phyloP scores from a whole-genome alignment of 2,888 invertebrate genomes.

The Troides aeacus region DNA sequence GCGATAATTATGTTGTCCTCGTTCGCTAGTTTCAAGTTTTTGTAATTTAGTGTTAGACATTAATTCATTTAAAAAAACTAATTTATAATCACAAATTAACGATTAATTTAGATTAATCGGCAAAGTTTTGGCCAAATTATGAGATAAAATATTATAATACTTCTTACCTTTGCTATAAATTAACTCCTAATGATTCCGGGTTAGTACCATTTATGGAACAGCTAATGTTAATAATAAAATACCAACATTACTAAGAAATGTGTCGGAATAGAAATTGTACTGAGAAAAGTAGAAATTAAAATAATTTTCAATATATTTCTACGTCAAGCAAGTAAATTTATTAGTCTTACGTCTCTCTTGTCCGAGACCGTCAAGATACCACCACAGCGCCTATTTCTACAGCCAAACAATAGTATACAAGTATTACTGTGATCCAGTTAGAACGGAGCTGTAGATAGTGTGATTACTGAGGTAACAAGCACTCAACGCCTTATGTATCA shows the following conservation, averaged over 20 bases:
- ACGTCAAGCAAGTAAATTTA: too few relatives aligned
- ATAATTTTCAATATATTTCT: too few relatives aligned
- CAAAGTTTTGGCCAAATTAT: neutral
- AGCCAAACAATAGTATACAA: too few relatives aligned
- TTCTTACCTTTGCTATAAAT: neutral
- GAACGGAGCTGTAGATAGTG: too few relatives aligned
- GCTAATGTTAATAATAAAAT: neutral
- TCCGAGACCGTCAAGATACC: too few relatives aligned
- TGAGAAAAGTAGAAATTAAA: too few relatives aligned
- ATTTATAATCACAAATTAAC: conserved; percentile 15
- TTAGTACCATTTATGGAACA: conserved; percentile 4
- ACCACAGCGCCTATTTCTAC: too few relatives aligned
- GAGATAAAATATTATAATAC: conserved; percentile 1
- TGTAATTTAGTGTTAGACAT: neutral
- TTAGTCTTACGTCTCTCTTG: too few relatives aligned
- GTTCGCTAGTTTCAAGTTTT: neutral
- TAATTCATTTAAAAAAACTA: neutral
- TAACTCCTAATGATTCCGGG: conserved; percentile 2
- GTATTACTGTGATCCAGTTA: too few relatives aligned
- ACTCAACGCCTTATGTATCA: too few relatives aligned
- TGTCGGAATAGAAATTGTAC: too few relatives aligned
- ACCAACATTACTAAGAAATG: neutral
- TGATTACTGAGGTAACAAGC: too few relatives aligned
- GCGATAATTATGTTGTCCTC: neutral
- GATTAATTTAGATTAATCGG: conserved; percentile 4